Evolutionary conservation across 2,797 vertebrate species (phyloP), one percentile per base, ranked within the genome.

Genomic region (Setipinna tenuifilis): DNA sequence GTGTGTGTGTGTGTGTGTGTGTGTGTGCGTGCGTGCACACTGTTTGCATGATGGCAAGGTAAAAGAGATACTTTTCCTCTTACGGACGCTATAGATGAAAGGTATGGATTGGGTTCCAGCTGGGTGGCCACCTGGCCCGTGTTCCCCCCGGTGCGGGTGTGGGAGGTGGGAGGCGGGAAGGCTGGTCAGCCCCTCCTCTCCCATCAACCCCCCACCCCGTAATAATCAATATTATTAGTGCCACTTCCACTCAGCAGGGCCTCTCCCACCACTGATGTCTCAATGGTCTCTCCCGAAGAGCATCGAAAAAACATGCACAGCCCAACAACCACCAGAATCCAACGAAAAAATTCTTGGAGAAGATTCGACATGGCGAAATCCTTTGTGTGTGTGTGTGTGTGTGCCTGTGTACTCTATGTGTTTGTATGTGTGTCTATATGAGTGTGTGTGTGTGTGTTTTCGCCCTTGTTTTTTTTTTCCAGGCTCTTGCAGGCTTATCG

Each of bases 401-500:
- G 10, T 71, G 25, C 31, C 25, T 71, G 65, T 62, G 62, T 68
- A 1, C 28, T 75, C 31, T 41, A 23, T 75, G 68, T 75, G 68
- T 6, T 11, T 71, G 31, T 41, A 31, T 78, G 71, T 78, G 71
- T 78, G 35, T 78, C 31, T 41, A 31, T 78, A 16, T 9, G 1
- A 35, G 3, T 71, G 14, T 71, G 68, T 71, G 28, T 71, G 68
- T 71, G 68, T 71, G 68, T 71, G 28, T 71, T 28, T 78, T 78
- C 19, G 16, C 16, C 71, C 71, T 78, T 78, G 71, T 78, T 41
- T 87, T 88, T 90, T 87, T 83, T 86, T 87, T 85, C 78, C 83
- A 86, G 90, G 88, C 86, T 86, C 84, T 82, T 84, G 89, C 88
- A 92, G 89, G 87, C 86, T 91, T 93, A 95, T 93, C 87, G 90